Conservation (phyloP, 2,797 vertebrate genomes). For the Bryconaethiops microstoma region DNA sequence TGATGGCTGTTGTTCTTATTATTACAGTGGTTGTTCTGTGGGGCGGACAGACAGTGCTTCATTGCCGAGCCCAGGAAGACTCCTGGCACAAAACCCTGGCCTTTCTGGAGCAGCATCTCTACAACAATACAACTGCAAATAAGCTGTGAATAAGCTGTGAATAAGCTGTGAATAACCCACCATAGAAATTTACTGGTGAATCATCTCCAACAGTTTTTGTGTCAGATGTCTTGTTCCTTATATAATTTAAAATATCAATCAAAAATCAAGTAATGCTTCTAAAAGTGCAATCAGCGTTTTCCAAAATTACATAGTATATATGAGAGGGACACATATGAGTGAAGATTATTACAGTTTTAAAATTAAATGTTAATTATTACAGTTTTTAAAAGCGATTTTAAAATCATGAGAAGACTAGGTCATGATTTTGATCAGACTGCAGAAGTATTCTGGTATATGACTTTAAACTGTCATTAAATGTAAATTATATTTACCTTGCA, state of each 20-base stretch:
- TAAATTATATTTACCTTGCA: too few species aligned
- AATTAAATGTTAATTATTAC: too few species aligned
- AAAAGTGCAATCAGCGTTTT: too few species aligned
- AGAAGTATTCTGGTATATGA: too few species aligned
- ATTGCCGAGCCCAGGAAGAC: slow-evolving; percentile 73
- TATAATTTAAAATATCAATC: not conserved
- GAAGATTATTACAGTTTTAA: too few species aligned
- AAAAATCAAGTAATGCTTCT: not conserved
- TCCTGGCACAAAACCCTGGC: slow-evolving; percentile 73
- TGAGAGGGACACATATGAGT: too few species aligned
- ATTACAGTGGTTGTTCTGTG: slow-evolving; percentile 69
- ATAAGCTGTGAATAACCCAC: not conserved
- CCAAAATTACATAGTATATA: too few species aligned
- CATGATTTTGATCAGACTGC: too few species aligned
- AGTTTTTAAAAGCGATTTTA: too few species aligned
- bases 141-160: too few species aligned
- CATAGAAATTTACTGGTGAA: not conserved
- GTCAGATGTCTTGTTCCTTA: not conserved
- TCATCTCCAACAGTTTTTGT: not conserved
- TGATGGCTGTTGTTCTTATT: not conserved
- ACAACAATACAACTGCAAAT: not conserved
- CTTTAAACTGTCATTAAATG: too few species aligned
- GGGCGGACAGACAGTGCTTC: slow-evolving; percentile 69
- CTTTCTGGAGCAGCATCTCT: slow-evolving; percentile 63
- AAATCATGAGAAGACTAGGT: too few species aligned